Evolutionary conservation across 2,888 invertebrate species (phyloP).

Genomic region (Torymus auratus): DNA sequence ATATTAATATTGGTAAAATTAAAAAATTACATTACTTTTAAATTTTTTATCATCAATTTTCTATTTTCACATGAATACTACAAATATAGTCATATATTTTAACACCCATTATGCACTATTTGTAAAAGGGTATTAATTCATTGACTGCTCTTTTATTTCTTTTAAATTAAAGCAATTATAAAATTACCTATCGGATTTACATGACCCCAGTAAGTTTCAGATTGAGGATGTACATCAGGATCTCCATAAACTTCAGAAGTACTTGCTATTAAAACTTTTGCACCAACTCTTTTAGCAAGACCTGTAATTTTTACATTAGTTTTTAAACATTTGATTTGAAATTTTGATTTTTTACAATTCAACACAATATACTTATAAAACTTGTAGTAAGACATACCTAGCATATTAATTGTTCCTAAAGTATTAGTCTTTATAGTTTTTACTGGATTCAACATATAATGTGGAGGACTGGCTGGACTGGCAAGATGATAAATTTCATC

Average conservation of each 20-base stretch:
- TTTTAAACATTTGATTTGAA: neutral
- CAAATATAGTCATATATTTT: too few species aligned
- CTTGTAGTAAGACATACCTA: constrained; percentile 79
- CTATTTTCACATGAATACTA: too few species aligned
- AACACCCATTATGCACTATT: too few species aligned
- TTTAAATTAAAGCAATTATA: constrained; percentile 1
- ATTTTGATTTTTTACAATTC: constrained; percentile 19
- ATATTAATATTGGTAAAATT: too few species aligned
- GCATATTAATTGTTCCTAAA: constrained; percentile 94
- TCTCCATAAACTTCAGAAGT: constrained; percentile 99
- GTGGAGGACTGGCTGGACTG: constrained; percentile 98
- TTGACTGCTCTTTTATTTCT: neutral
- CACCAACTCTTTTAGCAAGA: constrained; percentile 93
- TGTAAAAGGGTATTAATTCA: too few species aligned
- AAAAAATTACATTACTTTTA: too few species aligned
- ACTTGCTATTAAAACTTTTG: constrained; percentile 95
- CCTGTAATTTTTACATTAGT: constrained; percentile 78
- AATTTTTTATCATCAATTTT: too few species aligned
- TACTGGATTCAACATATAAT: constrained; percentile 99
- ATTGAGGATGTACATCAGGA: constrained; percentile 98
- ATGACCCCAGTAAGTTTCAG: constrained; percentile 99
- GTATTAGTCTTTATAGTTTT: constrained; percentile 99
- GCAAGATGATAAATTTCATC: constrained; percentile 99
- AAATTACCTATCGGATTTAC: constrained; percentile 95
- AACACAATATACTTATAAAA: constrained; percentile 10